phyloP scores from a whole-genome alignment of 2,113 vertebrate genomes.

The Setophaga coronata region DNA sequence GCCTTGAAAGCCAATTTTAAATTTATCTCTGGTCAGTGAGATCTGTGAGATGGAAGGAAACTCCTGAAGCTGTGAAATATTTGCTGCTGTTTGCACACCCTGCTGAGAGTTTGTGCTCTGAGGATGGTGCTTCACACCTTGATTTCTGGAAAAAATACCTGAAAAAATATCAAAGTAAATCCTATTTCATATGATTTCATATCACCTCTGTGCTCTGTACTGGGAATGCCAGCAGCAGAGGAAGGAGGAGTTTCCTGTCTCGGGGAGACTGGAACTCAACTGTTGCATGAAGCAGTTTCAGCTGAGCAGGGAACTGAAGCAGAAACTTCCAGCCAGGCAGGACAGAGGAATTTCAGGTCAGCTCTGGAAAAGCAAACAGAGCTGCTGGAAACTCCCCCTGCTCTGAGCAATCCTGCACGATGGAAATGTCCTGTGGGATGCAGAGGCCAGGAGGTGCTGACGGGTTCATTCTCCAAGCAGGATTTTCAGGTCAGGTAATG shows the following conservation, averaged over 20 bases:
- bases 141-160: not conserved
- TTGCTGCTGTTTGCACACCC: not conserved
- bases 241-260: not conserved
- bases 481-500: conserved; percentile 30
- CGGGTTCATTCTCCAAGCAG: not conserved
- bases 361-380: not conserved
- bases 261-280: not conserved
- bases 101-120: not conserved
- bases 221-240: not conserved
- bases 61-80: not conserved
- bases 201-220: accelerated
- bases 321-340: not conserved
- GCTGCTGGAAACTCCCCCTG: not conserved
- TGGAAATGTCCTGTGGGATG: not conserved
- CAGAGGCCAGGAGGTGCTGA: not conserved
- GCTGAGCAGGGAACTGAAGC: not conserved
- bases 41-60: not conserved
- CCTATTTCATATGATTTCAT: not conserved
- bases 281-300: not conserved
- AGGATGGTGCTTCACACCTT: not conserved
- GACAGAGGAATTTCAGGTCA: not conserved
- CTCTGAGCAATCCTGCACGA: not conserved
- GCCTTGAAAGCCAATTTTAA: not conserved
- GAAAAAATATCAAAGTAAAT: not conserved
- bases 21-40: not conserved